These are phyloP conservation scores for Selenia dentaria DNA, from an alignment of 2,888 invertebrate species.

Conservation along the genomic window DNA sequence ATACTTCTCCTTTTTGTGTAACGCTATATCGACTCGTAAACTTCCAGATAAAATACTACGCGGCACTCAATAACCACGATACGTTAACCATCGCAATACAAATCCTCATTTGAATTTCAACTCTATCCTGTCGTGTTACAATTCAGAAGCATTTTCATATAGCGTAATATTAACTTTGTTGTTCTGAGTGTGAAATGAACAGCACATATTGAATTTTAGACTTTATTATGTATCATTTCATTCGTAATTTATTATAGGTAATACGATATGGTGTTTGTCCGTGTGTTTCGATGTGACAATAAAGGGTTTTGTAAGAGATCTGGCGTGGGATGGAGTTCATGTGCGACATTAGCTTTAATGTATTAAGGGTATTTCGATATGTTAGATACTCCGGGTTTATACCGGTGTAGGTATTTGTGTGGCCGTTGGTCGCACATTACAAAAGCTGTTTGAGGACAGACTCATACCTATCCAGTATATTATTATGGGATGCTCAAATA, in stretches of 20 bases:
- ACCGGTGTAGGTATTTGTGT: no score
- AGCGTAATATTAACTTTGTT: constrained; percentile 2
- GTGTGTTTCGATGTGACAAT: constrained; percentile 20
- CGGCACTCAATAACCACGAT: constrained; percentile 39
- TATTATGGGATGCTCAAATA: no score
- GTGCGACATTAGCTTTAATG: constrained; percentile 15
- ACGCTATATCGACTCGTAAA: constrained; percentile 66
- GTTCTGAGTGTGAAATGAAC: constrained; percentile 56
- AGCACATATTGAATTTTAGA: constrained; percentile 60
- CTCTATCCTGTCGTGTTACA: constrained; percentile 23
- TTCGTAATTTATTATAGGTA: constrained; percentile 59
- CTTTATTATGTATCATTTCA: constrained; percentile 55
- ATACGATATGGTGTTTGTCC: constrained; percentile 46
- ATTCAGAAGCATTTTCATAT: background rate
- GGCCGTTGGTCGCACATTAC: no score
- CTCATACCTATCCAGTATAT: no score
- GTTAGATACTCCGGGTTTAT: no score
- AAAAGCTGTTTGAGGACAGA: no score
- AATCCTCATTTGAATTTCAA: constrained; percentile 19
- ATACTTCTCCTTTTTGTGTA: constrained; percentile 56
- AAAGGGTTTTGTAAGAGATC: constrained; percentile 9
- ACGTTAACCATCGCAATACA: constrained; percentile 11
- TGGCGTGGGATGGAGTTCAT: constrained; percentile 13
- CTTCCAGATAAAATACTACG: constrained; percentile 61
- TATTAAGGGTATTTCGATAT: constrained; percentile 5